Conservation (phyloP, 2,113 vertebrate genomes). For the Phalacrocorax aristotelis region DNA sequence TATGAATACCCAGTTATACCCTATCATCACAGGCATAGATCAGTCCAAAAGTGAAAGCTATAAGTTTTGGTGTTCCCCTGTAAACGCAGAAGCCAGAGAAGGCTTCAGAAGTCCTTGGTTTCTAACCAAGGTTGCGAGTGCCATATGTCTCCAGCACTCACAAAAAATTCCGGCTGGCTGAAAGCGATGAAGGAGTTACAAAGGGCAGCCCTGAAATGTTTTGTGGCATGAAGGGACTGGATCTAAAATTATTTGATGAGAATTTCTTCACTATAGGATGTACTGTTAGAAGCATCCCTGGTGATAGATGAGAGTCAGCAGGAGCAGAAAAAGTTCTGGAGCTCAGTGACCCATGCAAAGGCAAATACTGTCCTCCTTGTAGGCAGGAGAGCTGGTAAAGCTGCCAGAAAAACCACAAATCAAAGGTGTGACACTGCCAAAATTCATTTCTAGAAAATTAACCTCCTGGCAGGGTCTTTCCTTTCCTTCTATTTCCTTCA, state of each 20-base stretch:
- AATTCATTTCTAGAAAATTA: neutral
- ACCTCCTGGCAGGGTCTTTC: neutral
- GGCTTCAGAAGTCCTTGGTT: neutral
- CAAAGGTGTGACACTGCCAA: neutral
- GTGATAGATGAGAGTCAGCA: constrained; percentile 16
- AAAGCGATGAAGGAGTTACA: neutral
- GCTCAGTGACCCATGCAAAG: neutral
- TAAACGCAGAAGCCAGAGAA: neutral
- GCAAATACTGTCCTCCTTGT: neutral
- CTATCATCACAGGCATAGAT: neutral
- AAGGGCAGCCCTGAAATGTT: constrained; percentile 7
- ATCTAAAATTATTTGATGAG: constrained; percentile 34
- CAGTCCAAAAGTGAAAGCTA: neutral
- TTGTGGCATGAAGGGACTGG: neutral
- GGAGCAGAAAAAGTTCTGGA: constrained; percentile 29
- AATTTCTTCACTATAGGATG: constrained; percentile 49
- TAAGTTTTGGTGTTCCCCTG: neutral
- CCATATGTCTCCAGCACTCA: neutral
- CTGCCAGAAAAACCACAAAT: neutral
- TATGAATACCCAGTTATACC: neutral
- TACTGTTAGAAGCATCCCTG: neutral
- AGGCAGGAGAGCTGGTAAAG: neutral
- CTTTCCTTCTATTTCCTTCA: neutral
- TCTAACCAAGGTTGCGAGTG: neutral
- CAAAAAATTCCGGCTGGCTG: neutral